phyloP scores from a whole-genome alignment of 2,888 invertebrate species.

The Pristionchus japonicus region DNA sequence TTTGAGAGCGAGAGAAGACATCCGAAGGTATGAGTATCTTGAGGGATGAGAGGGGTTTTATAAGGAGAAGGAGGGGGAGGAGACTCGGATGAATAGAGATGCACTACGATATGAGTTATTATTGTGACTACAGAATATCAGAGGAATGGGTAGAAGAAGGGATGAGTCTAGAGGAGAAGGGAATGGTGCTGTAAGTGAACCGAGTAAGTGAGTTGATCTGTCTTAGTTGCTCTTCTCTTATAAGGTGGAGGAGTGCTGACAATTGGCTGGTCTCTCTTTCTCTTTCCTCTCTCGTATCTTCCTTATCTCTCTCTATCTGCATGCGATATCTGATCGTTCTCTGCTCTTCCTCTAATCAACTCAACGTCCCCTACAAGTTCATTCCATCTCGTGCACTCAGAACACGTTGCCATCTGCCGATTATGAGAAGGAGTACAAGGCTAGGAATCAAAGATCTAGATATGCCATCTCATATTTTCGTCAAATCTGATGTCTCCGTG shows the following conservation, averaged over 20 bases:
- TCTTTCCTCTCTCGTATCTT: constrained; percentile 2
- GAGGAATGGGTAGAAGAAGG: not conserved
- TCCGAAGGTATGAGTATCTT: not conserved
- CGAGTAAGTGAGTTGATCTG: not conserved
- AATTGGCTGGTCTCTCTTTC: not conserved
- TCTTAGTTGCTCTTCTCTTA: not conserved
- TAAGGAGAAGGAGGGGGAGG: not conserved
- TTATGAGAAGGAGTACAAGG: not conserved
- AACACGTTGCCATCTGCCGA: not conserved
- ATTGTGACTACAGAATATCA: constrained; percentile 4
- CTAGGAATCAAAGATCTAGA: not conserved
- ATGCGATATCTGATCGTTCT: not conserved
- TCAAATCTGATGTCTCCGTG: not conserved
- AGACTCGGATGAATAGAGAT: constrained; percentile 15
- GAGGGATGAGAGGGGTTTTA: not conserved
- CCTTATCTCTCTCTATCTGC: constrained; percentile 10
- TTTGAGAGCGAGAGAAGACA: not conserved
- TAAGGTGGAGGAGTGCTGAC: constrained; percentile 25
- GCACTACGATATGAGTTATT: not conserved
- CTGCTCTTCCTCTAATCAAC: not conserved
- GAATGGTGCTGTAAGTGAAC: not conserved
- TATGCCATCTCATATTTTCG: not conserved
- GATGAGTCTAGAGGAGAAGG: constrained; percentile 8
- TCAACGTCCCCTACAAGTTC: not conserved
- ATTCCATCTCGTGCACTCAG: not conserved